Percentiles rank a stretch among this genome's conserved stretches.
phyloP scores from a whole-genome alignment of 2,113 vertebrate species.

The Strix aluco region DNA sequence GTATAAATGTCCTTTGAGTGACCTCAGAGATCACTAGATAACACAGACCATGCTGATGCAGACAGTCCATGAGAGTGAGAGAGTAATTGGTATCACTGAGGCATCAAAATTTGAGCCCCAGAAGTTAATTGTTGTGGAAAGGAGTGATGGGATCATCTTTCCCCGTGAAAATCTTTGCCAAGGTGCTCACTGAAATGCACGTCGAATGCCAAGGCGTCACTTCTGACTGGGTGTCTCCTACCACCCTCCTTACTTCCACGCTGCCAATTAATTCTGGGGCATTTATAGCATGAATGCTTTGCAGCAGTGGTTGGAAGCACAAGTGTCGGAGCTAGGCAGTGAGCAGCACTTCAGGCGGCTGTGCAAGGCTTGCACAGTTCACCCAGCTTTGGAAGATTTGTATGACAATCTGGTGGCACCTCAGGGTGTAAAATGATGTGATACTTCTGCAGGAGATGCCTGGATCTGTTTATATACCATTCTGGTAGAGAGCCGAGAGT shows the following conservation, averaged over 20 bases:
- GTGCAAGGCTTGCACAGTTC: not conserved
- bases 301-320: not conserved
- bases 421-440: not conserved
- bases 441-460: not conserved
- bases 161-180: not conserved
- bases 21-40: constrained; percentile 36
- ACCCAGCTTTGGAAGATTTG: not conserved
- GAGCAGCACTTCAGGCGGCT: not conserved
- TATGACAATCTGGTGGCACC: not conserved
- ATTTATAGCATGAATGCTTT: not conserved
- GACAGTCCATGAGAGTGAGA: not conserved
- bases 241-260: not conserved
- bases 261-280: not conserved
- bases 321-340: fast-evolving
- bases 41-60: constrained; percentile 14
- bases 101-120: constrained; percentile 25
- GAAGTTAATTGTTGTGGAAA: not conserved
- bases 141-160: not conserved
- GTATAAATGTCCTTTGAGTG: constrained; percentile 11
- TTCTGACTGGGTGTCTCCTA: not conserved
- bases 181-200: not conserved
- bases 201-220: not conserved
- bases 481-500: not conserved
- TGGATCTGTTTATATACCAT: not conserved
- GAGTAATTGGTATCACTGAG: constrained; percentile 12